Conservation (phyloP, 2,113 vertebrate species). For the Gymnarchus niloticus region DNA sequence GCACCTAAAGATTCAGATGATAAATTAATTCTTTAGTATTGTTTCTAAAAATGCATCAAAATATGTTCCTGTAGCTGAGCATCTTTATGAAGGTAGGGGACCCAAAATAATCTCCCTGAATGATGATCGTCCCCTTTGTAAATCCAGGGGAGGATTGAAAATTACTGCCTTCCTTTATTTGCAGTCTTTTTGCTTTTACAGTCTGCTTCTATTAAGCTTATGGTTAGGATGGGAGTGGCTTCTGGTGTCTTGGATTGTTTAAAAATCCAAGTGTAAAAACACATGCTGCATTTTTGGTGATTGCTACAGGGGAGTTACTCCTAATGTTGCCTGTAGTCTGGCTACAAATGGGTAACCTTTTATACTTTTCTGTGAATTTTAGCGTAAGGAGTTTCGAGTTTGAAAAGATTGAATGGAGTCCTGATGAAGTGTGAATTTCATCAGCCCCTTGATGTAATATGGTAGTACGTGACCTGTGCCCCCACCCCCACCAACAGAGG, state of each 20-base stretch:
- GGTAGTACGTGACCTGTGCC: not conserved
- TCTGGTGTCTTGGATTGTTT: not conserved
- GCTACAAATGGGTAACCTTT: not conserved
- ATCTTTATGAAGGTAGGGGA: too few species aligned
- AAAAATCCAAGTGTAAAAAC: not conserved
- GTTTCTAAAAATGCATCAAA: too few species aligned
- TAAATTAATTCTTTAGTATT: too few species aligned
- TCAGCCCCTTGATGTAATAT: not conserved
- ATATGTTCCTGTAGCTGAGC: too few species aligned
- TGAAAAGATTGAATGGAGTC: not conserved
- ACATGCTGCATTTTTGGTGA: not conserved
- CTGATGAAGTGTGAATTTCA: not conserved
- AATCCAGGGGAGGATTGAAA: not conserved
- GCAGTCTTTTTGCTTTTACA: not conserved
- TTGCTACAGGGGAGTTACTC: not conserved
- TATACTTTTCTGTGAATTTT: not conserved
- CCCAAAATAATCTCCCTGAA: not conserved
- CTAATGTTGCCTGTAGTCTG: not conserved
- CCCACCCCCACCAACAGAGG: constrained; percentile 47
- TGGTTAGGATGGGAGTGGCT: not conserved
- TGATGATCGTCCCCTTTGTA: not conserved
- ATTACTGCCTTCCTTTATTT: not conserved
- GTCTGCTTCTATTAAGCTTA: not conserved
- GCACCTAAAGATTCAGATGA: too few species aligned
- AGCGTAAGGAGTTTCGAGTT: too few species aligned